A percentile compares a stretch with the other conserved stretches of the same genome.
These are phyloP conservation scores for Columba guinea DNA, from an alignment of 2,797 vertebrate species.

Conservation along the genomic window DNA sequence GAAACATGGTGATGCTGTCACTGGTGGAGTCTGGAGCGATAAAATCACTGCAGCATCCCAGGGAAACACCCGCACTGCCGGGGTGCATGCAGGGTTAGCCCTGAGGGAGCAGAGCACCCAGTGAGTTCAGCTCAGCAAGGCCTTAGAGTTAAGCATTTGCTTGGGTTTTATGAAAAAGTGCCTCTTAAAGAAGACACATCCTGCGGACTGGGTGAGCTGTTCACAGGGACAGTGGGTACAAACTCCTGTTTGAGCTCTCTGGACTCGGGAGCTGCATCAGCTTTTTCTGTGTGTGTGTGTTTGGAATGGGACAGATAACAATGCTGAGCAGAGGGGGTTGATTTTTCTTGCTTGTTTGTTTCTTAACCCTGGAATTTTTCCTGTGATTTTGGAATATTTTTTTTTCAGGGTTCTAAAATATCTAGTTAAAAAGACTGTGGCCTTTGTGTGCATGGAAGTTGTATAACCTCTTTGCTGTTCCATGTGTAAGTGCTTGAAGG, in stretches of 20 bases:
- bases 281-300: not conserved
- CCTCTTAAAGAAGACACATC: not conserved
- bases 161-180: not conserved
- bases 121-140: not conserved
- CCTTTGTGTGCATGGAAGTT: not conserved
- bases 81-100: not conserved
- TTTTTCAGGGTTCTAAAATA: not conserved
- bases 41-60: not conserved
- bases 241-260: rapidly evolving
- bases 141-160: not conserved
- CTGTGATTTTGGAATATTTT: not conserved
- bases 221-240: not conserved
- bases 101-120: not conserved
- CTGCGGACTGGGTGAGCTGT: not conserved
- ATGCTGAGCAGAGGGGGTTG: not conserved
- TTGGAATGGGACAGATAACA: rapidly evolving
- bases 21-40: rapidly evolving
- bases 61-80: not conserved
- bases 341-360: not conserved
- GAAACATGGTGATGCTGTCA: rapidly evolving
- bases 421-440: not conserved
- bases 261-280: not conserved
- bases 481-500: not conserved
- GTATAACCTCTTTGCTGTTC: not conserved
- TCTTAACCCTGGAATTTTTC: not conserved